These are phyloP conservation scores for Nephila pilipes DNA, from an alignment of 1,140 invertebrate species.

Conservation along the genomic window DNA sequence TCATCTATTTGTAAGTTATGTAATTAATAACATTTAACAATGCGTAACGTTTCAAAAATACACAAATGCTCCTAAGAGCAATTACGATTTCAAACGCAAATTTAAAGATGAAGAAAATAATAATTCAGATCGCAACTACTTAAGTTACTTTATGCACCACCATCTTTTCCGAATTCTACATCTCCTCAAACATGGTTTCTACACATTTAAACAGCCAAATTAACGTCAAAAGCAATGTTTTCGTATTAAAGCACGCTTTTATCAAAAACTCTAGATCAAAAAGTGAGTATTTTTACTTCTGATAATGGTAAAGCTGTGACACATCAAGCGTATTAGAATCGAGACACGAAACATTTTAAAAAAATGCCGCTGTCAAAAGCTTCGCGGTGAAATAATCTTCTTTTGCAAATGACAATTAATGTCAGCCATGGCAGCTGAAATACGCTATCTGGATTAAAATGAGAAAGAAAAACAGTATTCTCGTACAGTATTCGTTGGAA, in stretches of 20 bases:
- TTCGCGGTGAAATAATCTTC: background rate
- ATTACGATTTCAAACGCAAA: too few species aligned
- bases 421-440: background rate
- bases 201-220: background rate
- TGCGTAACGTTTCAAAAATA: too few species aligned
- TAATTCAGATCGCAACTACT: background rate
- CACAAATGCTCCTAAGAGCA: too few species aligned
- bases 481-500: background rate
- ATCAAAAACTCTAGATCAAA: background rate
- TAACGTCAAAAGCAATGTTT: background rate
- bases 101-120: too few species aligned
- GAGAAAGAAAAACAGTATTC: background rate
- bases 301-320: background rate
- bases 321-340: background rate
- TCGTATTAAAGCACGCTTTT: background rate
- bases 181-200: background rate
- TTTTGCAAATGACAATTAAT: background rate
- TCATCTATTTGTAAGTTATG: too few species aligned
- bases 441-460: background rate
- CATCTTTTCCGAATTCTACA: background rate
- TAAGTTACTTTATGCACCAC: background rate
- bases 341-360: background rate
- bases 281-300: background rate
- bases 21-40: too few species aligned
- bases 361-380: background rate